These are phyloP conservation scores for Acipenser ruthenus DNA, from an alignment of 2,797 vertebrate genomes.

Conservation along the genomic window DNA sequence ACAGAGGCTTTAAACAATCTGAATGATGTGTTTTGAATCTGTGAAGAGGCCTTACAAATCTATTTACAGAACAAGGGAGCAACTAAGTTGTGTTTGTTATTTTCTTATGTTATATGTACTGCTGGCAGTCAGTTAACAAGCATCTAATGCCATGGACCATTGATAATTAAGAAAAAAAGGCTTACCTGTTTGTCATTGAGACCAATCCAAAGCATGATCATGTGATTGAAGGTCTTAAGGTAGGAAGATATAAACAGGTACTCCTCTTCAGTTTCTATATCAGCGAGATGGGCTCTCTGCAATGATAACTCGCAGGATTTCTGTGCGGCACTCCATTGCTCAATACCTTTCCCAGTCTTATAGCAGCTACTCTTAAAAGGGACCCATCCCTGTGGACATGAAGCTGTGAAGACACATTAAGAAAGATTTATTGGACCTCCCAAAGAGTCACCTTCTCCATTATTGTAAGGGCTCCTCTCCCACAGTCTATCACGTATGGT, in stretches of 20 bases:
- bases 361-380: slow-evolving; percentile 69
- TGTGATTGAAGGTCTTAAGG: slow-evolving; percentile 49
- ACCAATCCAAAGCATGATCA: slow-evolving; percentile 74
- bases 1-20: too few relatives aligned
- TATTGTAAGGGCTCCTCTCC: too few relatives aligned
- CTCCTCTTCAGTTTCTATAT: slow-evolving; percentile 62
- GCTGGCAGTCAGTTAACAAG: too few relatives aligned
- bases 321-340: slow-evolving; percentile 59
- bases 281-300: slow-evolving; percentile 58
- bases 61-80: too few relatives aligned
- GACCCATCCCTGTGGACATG: slow-evolving; percentile 66
- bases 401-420: slow-evolving; percentile 44
- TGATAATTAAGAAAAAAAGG: not conserved
- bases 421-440: not conserved
- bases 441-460: too few relatives aligned
- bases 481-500: too few relatives aligned
- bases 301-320: slow-evolving; percentile 42
- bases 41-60: too few relatives aligned
- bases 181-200: slow-evolving; percentile 71
- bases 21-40: too few relatives aligned
- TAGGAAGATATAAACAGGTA: slow-evolving; percentile 54
- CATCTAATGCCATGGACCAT: too few relatives aligned
- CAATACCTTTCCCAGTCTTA: slow-evolving; percentile 42
- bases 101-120: too few relatives aligned
- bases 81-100: too few relatives aligned